phyloP scores from a whole-genome alignment of 2,888 invertebrate species.

The Melipona beecheii region DNA sequence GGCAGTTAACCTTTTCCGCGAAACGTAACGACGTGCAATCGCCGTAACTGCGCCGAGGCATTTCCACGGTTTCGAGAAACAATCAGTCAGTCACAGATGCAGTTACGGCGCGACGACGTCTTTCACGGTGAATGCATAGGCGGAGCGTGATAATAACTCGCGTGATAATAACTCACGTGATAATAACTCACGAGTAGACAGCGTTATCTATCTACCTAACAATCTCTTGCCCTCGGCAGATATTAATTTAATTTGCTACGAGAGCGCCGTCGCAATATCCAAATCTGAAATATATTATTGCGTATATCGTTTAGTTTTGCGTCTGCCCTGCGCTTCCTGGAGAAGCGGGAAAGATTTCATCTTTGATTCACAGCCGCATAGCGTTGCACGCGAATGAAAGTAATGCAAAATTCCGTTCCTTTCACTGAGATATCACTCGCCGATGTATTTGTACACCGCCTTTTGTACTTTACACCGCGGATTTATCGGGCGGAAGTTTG shows the following conservation, averaged over 20 bases:
- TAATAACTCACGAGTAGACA: constrained; percentile 73
- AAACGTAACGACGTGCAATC: constrained; percentile 67
- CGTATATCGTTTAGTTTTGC: background rate
- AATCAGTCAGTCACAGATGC: constrained; percentile 69
- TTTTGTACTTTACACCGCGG: background rate
- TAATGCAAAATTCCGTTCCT: background rate
- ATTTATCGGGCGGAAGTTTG: background rate
- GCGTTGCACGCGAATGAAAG: background rate
- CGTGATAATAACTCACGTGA: constrained; percentile 57
- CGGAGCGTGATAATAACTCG: constrained; percentile 48
- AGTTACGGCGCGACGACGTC: constrained; percentile 68
- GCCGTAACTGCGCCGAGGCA: constrained; percentile 68
- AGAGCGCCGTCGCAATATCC: constrained; percentile 49
- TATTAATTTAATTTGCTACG: constrained; percentile 69
- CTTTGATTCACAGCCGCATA: background rate
- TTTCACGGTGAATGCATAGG: constrained; percentile 70
- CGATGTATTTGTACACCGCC: no score
- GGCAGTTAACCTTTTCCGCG: constrained; percentile 48
- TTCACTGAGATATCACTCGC: background rate
- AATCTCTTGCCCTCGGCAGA: constrained; percentile 57
- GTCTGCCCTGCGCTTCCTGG: background rate
- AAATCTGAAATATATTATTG: constrained; percentile 22
- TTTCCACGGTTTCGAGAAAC: constrained; percentile 71
- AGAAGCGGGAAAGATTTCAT: background rate
- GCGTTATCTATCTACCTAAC: constrained; percentile 67